Evolutionary conservation across 2,888 invertebrate species (phyloP).

Genomic region (Ceramica pisi): DNA sequence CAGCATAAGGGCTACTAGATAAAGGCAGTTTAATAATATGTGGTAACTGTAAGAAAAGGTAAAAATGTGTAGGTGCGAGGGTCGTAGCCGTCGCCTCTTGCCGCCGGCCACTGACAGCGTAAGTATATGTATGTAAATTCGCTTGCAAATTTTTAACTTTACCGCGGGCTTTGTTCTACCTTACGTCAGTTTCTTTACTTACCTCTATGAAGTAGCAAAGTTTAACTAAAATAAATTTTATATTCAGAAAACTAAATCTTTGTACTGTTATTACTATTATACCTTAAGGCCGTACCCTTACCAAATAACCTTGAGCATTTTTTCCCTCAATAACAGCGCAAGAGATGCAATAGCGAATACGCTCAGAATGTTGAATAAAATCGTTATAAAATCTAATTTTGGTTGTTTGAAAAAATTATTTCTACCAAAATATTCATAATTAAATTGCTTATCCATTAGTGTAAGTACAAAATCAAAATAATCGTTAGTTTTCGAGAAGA

Average conservation of each 20-base stretch:
- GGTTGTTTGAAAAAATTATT: too few relatives aligned
- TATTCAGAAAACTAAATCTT: not conserved
- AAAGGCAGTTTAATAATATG: constrained; percentile 9
- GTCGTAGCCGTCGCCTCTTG: constrained; percentile 31
- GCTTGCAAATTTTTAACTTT: constrained; percentile 46
- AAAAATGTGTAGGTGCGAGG: constrained; percentile 24
- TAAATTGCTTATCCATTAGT: too few relatives aligned
- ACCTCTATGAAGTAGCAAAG: not conserved
- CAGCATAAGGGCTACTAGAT: not conserved
- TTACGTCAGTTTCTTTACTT: constrained; percentile 33
- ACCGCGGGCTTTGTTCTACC: constrained; percentile 27
- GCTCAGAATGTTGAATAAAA: too few relatives aligned
- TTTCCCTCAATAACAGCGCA: too few relatives aligned
- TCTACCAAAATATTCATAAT: too few relatives aligned
- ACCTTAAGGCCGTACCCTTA: too few relatives aligned
- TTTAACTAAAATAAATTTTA: constrained; percentile 3
- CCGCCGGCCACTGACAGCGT: constrained; percentile 30
- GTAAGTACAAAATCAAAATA: too few relatives aligned
- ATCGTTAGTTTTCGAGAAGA: too few relatives aligned
- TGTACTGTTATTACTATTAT: not conserved
- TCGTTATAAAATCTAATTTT: too few relatives aligned
- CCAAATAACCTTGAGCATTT: too few relatives aligned
- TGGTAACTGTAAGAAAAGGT: constrained; percentile 1
- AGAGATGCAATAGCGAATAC: too few relatives aligned
- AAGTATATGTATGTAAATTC: constrained; percentile 51